Base-by-base conservation (phyloP, 2,797 vertebrate species). In the Melanotaenia parkinsoni region DNA sequence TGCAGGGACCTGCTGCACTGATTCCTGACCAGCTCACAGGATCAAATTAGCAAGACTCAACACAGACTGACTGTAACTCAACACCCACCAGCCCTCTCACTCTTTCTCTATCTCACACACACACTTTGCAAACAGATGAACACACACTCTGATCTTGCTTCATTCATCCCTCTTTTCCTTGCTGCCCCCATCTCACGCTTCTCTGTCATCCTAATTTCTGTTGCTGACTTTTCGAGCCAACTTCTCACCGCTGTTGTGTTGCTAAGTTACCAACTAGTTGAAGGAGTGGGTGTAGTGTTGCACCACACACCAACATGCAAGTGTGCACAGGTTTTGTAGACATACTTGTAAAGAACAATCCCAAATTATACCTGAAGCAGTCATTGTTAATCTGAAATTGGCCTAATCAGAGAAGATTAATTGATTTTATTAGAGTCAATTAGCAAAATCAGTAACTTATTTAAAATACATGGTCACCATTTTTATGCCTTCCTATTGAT, bases 261-360 rank as follows among this genome's bases (percentile, higher is more conserved):
- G 91, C 90, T 91, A 89, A 88, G 91, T 67, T 89, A 91, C 89
- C 79, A 85, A 89, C 72, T 84, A 85, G 88, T 87, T 91, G 74
- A 77, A 85, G 72, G 79, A 85, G 88, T 88, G 86, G 88, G 86
- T 0, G 77, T 82, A 70, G 79, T 54, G 70, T 79, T 80, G 78
- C 74, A 83, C 85, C 87, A 90, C 87, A 90, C 89, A 83, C 84
- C 45, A 75, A 69, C 74, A 75, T 24, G 54, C 66, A 76, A 67
- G 30, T 50, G 61, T 57, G 51, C 5, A 16, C 56, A 68, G 12
- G 13, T 43, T 71, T 26, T 18, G 14, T 37, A 43, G 7, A 51
- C 16, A 61, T 33, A 58, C 33, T 24, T 4, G 58, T 63, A 1
- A 71, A 35, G 63, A 38, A 70, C 2, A 22, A 43, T 30, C 9